A percentile compares a stretch with the other conserved stretches of the same genome.
These are phyloP conservation scores for Cynodonichthys magdalenae DNA, from an alignment of 2,797 vertebrate genomes.

Conservation along the genomic window DNA sequence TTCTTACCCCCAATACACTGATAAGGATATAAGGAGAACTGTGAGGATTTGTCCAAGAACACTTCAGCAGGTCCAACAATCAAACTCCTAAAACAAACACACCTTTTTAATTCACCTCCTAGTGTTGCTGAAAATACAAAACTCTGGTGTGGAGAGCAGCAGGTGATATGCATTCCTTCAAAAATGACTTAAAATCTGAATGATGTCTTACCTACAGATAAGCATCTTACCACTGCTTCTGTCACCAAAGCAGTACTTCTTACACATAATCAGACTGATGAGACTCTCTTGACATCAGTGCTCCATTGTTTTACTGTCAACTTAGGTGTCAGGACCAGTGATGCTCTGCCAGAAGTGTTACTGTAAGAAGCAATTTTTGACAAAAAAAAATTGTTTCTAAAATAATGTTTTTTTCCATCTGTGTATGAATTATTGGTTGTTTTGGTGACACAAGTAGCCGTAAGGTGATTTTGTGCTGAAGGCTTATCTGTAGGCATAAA, in stretches of 20 bases:
- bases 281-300: not conserved
- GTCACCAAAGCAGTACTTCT: not conserved
- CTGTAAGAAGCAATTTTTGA: not conserved
- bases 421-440: not conserved
- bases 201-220: too few species aligned
- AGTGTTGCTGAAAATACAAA: too few species aligned
- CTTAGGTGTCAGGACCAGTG: slow-evolving; percentile 1
- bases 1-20: too few species aligned
- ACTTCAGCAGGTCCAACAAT: too few species aligned
- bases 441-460: not conserved
- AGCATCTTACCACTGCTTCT: too few species aligned
- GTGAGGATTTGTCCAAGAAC: too few species aligned
- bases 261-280: not conserved
- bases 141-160: too few species aligned
- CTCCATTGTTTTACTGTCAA: not conserved
- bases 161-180: too few species aligned
- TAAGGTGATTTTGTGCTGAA: not conserved
- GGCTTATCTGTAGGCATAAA: not conserved
- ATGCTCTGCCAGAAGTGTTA: not conserved
- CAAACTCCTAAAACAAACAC: too few species aligned
- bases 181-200: too few species aligned
- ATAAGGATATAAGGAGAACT: too few species aligned
- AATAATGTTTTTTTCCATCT: not conserved
- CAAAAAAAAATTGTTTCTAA: not conserved
- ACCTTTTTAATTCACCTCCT: too few species aligned